Percentiles rank a stretch among this genome's conserved stretches.
phyloP scores from a whole-genome alignment of 2,888 invertebrate species.

The Chamaedrilus cognettii region DNA sequence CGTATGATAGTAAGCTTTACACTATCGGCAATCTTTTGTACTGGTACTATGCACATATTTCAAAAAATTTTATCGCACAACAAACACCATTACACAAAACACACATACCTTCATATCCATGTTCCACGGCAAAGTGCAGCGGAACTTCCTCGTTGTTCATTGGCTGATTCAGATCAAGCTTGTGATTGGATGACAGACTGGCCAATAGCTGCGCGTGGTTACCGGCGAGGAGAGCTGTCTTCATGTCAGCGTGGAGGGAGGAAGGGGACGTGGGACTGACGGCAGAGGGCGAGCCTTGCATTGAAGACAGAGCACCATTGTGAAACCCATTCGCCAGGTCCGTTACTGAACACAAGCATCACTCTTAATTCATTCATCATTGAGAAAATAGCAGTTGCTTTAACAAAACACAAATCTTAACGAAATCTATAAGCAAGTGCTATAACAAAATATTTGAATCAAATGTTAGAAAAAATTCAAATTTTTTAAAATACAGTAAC shows the following conservation, averaged over 20 bases:
- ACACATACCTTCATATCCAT: slow-evolving; percentile 49
- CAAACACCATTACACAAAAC: too few relatives aligned
- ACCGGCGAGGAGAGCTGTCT: slow-evolving; percentile 8
- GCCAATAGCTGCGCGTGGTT: slow-evolving; percentile 8
- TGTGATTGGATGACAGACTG: slow-evolving; percentile 6
- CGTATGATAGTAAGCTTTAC: too few relatives aligned
- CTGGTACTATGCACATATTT: too few relatives aligned
- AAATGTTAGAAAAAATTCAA: too few relatives aligned
- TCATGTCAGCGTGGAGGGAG: too few relatives aligned
- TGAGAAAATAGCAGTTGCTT: too few relatives aligned
- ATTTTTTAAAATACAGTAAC: too few relatives aligned
- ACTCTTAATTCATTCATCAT: background rate
- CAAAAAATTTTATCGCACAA: too few relatives aligned
- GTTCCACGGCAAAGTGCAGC: slow-evolving; percentile 48
- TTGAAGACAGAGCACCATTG: background rate
- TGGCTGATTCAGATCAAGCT: slow-evolving; percentile 44
- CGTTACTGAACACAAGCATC: background rate
- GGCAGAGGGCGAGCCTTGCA: background rate
- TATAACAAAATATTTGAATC: too few relatives aligned
- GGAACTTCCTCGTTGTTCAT: slow-evolving; percentile 49
- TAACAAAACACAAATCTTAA: too few relatives aligned
- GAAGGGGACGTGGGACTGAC: background rate
- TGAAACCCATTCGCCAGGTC: background rate
- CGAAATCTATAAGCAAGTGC: too few relatives aligned
- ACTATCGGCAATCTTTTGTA: too few relatives aligned